Conservation (phyloP, 2,888 invertebrate species). For the Leucophenga maculata region DNA sequence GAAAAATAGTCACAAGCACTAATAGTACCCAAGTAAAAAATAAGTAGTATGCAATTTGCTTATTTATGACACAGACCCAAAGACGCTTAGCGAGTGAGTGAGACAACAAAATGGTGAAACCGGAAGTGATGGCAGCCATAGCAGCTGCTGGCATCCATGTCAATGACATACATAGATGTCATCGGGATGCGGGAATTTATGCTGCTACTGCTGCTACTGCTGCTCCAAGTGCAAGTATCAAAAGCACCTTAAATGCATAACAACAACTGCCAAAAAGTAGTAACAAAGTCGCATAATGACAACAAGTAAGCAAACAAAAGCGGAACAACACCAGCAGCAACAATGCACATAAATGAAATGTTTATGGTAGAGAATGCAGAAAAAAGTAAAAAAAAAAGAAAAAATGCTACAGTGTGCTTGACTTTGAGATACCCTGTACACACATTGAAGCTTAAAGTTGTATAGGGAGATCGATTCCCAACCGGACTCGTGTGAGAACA, state of each 20-base stretch:
- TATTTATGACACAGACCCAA: conserved; percentile 21
- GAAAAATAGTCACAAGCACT: conserved; percentile 3
- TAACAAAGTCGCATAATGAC: conserved; percentile 22
- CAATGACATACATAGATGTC: neutral
- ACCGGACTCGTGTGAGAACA: too few relatives aligned
- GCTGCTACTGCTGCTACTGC: neutral
- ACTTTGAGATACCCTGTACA: too few relatives aligned
- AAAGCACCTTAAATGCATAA: conserved; percentile 20
- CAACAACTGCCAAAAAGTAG: conserved; percentile 25
- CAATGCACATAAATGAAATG: neutral
- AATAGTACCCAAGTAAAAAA: conserved; percentile 10
- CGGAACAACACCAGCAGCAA: neutral
- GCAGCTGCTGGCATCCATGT: conserved; percentile 1
- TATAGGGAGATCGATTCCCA: too few relatives aligned
- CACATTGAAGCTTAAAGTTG: too few relatives aligned
- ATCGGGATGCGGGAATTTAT: too few relatives aligned
- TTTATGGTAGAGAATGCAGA: neutral
- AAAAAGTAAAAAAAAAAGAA: neutral
- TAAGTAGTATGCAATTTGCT: conserved; percentile 24
- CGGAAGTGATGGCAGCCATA: neutral
- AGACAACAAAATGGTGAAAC: too few relatives aligned
- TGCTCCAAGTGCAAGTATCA: neutral
- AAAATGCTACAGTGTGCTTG: too few relatives aligned
- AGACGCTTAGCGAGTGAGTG: neutral
- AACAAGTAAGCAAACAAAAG: conserved; percentile 15